Evolutionary conservation across 1,140 invertebrate genomes (phyloP).

Genomic region (Drosophila nannoptera): DNA sequence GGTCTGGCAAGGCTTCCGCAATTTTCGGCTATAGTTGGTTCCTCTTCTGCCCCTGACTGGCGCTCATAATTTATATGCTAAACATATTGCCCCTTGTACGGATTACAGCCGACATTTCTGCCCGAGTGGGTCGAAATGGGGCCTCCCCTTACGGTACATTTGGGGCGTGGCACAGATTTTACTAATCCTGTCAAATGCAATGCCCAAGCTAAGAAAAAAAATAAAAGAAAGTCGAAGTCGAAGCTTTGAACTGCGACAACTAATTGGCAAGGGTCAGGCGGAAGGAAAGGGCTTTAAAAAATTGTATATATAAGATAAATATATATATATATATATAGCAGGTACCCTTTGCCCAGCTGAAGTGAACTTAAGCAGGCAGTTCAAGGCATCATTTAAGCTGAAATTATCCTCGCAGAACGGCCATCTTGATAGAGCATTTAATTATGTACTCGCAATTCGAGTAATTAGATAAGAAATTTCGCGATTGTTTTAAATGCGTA

Average conservation of each 20-base stretch:
- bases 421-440: not conserved
- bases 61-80: slow-evolving; percentile 73
- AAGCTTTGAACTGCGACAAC: no score
- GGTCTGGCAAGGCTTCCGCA: slow-evolving; percentile 9
- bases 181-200: not conserved
- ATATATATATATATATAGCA: no score
- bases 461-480: slow-evolving; percentile 11
- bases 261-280: not conserved
- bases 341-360: no score
- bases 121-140: not conserved
- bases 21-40: slow-evolving; percentile 6
- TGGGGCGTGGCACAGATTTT: slow-evolving; percentile 16
- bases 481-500: slow-evolving; percentile 5
- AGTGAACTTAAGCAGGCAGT: slow-evolving; percentile 1
- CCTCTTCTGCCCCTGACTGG: slow-evolving; percentile 23
- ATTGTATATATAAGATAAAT: no score
- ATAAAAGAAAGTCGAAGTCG: no score
- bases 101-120: slow-evolving; percentile 60
- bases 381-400: slow-evolving; percentile 1
- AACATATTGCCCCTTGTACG: slow-evolving; percentile 68
- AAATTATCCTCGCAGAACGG: slow-evolving; percentile 2
- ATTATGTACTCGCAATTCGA: not conserved
- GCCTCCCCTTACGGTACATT: no score
- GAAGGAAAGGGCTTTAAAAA: no score
- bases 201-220: no score